Percentiles rank a stretch among this genome's conserved stretches.
Conservation (phyloP, 1,140 invertebrate species). For the Magallana ariakensis region DNA sequence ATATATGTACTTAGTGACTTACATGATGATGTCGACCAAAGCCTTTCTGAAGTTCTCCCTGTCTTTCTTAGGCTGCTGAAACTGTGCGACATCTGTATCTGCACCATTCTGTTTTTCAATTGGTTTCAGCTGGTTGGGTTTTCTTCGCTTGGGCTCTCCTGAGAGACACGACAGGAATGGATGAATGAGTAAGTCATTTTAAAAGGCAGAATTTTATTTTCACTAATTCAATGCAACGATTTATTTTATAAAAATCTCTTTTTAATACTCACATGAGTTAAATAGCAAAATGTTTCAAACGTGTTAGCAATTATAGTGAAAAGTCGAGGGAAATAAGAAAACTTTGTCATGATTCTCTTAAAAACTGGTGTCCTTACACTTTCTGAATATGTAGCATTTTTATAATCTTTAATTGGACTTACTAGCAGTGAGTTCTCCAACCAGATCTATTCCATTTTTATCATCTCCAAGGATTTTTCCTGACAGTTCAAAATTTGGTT, state of each 20-base stretch:
- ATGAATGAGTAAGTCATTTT: too few relatives aligned
- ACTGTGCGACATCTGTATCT: constrained; percentile 65
- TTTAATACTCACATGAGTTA: too few relatives aligned
- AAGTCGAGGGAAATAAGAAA: too few relatives aligned
- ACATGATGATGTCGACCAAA: constrained; percentile 87
- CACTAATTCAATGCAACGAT: too few relatives aligned
- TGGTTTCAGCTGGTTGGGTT: constrained; percentile 71
- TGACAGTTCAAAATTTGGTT: constrained; percentile 74
- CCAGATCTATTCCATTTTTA: constrained; percentile 72
- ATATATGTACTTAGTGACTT: constrained; percentile 55
- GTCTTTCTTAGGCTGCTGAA: constrained; percentile 84
- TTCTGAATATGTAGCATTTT: too few relatives aligned
- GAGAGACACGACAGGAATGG: neutral
- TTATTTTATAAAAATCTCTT: too few relatives aligned
- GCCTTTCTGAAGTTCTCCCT: constrained; percentile 90
- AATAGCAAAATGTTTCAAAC: too few relatives aligned
- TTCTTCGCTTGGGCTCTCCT: constrained; percentile 71
- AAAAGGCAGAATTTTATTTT: too few relatives aligned
- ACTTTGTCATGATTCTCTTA: too few relatives aligned
- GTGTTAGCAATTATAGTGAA: too few relatives aligned
- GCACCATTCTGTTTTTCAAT: constrained; percentile 69
- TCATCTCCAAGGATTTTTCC: constrained; percentile 65
- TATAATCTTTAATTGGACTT: constrained; percentile 59
- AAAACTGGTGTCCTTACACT: too few relatives aligned
- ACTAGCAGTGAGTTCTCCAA: constrained; percentile 76